Percentiles rank a stretch among this genome's conserved stretches.
Conservation (phyloP, 2,113 vertebrate genomes). For the Ophthalmolycus amberensis region DNA sequence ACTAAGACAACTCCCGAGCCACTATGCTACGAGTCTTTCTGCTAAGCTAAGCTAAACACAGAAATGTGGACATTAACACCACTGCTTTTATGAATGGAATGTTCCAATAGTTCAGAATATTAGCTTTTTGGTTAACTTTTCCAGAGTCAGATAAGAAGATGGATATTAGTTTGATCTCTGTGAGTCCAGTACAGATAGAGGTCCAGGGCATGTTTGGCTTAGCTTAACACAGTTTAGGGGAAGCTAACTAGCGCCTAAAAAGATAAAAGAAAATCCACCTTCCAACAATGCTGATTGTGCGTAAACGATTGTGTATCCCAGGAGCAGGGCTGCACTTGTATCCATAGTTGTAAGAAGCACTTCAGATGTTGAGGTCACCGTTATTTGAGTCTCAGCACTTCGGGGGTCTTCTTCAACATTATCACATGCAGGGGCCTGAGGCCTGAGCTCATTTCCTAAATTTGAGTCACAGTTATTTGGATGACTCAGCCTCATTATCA, state of each 20-base stretch:
- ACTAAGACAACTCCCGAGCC: background rate
- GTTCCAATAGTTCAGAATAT: background rate
- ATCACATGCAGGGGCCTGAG: background rate
- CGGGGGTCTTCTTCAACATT: background rate
- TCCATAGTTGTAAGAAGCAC: background rate
- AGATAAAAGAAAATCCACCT: background rate
- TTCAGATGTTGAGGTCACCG: background rate
- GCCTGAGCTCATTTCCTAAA: slow-evolving; percentile 44
- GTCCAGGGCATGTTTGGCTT: background rate
- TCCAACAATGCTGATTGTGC: background rate
- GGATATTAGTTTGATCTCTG: background rate
- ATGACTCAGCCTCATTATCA: slow-evolving; percentile 22
- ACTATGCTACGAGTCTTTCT: background rate
- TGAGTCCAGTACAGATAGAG: background rate
- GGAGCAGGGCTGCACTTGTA: background rate
- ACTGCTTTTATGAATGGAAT: background rate
- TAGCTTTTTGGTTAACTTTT: background rate
- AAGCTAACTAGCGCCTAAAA: background rate
- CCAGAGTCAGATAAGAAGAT: background rate
- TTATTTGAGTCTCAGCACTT: slow-evolving; percentile 16
- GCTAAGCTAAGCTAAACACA: background rate
- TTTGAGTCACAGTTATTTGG: slow-evolving; percentile 27
- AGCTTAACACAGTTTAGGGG: background rate
- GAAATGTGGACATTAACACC: background rate
- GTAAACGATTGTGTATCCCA: background rate